Conservation (phyloP, 2,113 vertebrate genomes). For the Cochlearius cochlearius region DNA sequence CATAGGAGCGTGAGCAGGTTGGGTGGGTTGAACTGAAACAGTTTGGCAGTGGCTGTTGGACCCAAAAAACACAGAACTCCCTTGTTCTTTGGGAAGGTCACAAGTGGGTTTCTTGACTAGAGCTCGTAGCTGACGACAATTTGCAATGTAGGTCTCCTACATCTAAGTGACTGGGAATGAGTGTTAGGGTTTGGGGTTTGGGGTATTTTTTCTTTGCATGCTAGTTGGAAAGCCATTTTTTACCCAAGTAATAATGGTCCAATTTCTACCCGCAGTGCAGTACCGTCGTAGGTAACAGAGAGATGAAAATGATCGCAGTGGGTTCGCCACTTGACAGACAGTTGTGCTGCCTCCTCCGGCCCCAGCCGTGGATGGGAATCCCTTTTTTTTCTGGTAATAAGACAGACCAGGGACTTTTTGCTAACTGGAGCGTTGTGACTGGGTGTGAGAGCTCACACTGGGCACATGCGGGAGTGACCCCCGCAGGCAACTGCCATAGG, state of each 20-base stretch:
- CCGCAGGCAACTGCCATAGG: background rate
- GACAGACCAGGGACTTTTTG: background rate
- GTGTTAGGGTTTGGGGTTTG: slow-evolving; percentile 37
- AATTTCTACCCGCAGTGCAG: slow-evolving; percentile 51
- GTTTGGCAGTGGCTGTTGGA: slow-evolving; percentile 34
- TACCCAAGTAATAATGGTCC: slow-evolving; percentile 40
- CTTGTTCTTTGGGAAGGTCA: slow-evolving; percentile 24
- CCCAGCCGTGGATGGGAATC: background rate
- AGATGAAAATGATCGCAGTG: background rate
- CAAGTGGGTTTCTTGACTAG: slow-evolving; percentile 28
- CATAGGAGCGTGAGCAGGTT: background rate
- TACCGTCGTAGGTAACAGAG: slow-evolving; percentile 40
- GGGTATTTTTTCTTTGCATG: slow-evolving; percentile 67
- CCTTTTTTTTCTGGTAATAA: background rate
- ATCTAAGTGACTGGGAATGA: slow-evolving; percentile 6
- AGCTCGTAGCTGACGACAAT: background rate
- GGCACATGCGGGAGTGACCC: fast-evolving
- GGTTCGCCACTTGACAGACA: background rate
- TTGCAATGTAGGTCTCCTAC: slow-evolving; percentile 23
- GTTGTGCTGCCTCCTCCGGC: background rate
- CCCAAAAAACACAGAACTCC: background rate
- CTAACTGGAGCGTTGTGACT: background rate
- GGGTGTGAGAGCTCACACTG: background rate
- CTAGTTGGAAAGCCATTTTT: slow-evolving; percentile 34
- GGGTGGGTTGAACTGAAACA: background rate